Evolutionary conservation across 2,113 vertebrate genomes (phyloP).

Genomic region (Oreotrochilus melanogaster): DNA sequence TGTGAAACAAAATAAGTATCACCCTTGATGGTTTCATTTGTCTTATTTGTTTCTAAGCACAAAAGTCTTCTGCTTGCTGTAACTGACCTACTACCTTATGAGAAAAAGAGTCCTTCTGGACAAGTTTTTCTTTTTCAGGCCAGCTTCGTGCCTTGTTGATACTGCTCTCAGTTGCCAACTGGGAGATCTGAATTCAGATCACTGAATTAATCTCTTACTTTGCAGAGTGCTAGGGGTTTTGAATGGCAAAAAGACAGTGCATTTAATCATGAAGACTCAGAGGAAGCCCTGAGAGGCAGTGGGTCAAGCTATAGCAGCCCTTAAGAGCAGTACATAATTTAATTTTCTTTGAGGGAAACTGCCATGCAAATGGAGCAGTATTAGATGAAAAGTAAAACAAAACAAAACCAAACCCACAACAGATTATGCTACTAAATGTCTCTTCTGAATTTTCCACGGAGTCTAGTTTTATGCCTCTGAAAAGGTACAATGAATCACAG

Average conservation of each 20-base stretch:
- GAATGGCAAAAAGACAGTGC: background rate
- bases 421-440: background rate
- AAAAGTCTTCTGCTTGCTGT: background rate
- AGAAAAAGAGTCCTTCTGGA: background rate
- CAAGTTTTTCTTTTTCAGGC: background rate
- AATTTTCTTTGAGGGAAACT: background rate
- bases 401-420: background rate
- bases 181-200: conserved; percentile 29
- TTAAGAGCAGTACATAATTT: background rate
- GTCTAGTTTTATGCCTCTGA: background rate
- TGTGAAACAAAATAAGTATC: conserved; percentile 41
- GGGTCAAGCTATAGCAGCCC: background rate
- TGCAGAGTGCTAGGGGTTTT: background rate
- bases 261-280: background rate
- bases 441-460: background rate
- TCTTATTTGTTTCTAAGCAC: background rate
- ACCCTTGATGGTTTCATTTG: background rate
- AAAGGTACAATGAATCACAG: background rate
- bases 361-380: background rate
- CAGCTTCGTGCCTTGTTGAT: background rate
- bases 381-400: background rate
- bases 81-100: background rate
- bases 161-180: background rate
- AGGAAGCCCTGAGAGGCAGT: background rate
- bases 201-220: conserved; percentile 1